A percentile compares a stretch with the other conserved stretches of the same genome.
phyloP scores from a whole-genome alignment of 92 coral and sea anemone genomes.

The Zoanthus solanderi region DNA sequence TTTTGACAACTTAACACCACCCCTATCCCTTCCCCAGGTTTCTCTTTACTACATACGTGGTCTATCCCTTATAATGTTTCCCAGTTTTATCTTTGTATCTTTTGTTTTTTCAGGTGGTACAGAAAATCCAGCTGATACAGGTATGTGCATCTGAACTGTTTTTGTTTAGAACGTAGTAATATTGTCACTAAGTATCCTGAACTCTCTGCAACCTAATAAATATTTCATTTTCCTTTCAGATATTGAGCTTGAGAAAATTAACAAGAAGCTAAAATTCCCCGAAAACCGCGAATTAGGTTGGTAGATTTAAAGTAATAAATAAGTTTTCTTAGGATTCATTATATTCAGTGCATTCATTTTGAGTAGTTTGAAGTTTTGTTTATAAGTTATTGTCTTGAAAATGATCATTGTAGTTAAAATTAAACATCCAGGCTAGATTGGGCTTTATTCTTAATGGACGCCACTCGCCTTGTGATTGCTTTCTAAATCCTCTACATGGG shows the following conservation, averaged over 20 bases:
- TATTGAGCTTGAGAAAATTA: conserved; percentile 65
- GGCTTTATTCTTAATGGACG: too few relatives aligned
- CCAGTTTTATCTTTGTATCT: neutral
- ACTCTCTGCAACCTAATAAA: neutral
- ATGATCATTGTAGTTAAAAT: too few relatives aligned
- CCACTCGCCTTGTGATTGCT: too few relatives aligned
- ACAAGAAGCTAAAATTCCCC: conserved; percentile 67
- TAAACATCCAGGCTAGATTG: too few relatives aligned
- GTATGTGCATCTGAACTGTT: neutral
- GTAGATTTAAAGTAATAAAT: neutral
- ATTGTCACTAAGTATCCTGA: neutral
- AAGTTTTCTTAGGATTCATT: too few relatives aligned
- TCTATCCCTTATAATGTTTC: too few relatives aligned
- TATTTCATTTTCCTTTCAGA: conserved; percentile 39
- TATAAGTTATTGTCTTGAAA: too few relatives aligned
- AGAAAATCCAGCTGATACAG: conserved; percentile 38
- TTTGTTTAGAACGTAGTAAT: neutral
- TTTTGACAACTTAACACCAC: neutral
- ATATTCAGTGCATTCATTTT: too few relatives aligned
- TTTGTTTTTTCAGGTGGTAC: conserved; percentile 27
- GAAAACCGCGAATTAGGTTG: conserved; percentile 85
- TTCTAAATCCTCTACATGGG: too few relatives aligned
- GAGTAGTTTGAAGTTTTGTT: too few relatives aligned
- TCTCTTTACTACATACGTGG: too few relatives aligned
- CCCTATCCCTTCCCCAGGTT: neutral